Percentiles rank a stretch among this genome's conserved stretches.
These are phyloP conservation scores for Phymatocera aterrima DNA, from an alignment of 2,888 invertebrate species.

Conservation along the genomic window DNA sequence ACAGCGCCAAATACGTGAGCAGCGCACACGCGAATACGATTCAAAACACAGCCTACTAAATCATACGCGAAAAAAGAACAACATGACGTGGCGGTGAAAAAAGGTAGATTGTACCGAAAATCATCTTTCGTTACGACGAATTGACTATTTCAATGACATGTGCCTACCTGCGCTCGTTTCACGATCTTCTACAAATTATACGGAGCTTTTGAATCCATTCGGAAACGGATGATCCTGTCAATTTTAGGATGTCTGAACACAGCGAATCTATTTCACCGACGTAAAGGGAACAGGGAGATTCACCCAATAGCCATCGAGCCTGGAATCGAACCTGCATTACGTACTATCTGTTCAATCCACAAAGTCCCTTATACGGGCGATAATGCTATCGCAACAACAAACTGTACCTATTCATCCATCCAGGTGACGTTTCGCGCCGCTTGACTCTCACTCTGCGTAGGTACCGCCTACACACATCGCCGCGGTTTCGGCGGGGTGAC, in stretches of 20 bases:
- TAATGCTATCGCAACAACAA: conserved; percentile 41
- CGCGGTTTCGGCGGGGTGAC: neutral
- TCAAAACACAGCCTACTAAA: neutral
- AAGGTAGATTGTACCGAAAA: neutral
- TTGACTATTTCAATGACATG: neutral
- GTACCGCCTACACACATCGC: neutral
- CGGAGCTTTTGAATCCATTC: no score
- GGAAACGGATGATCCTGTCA: no score
- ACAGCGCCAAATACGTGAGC: conserved; percentile 1
- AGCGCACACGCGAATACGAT: neutral
- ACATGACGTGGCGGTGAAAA: neutral
- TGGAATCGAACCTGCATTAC: no score
- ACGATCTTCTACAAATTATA: no score
- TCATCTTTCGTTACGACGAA: no score
- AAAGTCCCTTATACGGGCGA: conserved; percentile 30
- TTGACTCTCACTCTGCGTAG: neutral
- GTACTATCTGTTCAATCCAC: conserved; percentile 9
- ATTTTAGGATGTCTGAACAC: neutral
- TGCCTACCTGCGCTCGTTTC: no score
- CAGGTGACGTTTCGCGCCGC: conserved; percentile 20
- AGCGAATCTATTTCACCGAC: neutral
- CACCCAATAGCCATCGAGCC: neutral
- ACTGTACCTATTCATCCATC: conserved; percentile 32
- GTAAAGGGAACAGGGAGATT: neutral
- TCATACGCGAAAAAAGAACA: neutral